Evolutionary conservation across 2,113 vertebrate species (phyloP).

Genomic region (Pseudopodoces humilis): DNA sequence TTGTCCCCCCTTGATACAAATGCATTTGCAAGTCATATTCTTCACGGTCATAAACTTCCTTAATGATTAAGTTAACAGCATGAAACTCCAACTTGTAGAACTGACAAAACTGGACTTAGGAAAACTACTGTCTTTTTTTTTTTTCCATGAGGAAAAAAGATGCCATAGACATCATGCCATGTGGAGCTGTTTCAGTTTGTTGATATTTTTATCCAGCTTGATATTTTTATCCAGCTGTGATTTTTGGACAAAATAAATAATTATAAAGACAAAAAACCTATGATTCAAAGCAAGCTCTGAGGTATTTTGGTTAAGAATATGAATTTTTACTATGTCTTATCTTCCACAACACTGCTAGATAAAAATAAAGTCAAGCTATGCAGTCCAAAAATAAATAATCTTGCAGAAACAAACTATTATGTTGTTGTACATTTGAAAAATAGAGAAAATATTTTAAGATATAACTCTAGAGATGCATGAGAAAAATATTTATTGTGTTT

Average conservation of each 20-base stretch:
- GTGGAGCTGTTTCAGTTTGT: background rate
- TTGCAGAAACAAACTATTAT: background rate
- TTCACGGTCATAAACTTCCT: conserved; percentile 23
- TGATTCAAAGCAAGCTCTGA: background rate
- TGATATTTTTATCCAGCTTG: background rate
- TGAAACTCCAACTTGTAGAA: background rate
- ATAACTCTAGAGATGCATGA: background rate
- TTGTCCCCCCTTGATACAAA: background rate
- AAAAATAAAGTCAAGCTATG: background rate
- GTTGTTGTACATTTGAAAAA: background rate
- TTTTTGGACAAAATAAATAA: background rate
- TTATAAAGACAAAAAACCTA: background rate
- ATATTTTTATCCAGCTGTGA: background rate
- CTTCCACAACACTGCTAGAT: background rate
- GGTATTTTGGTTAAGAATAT: background rate
- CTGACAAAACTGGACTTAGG: background rate
- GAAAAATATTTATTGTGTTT: background rate
- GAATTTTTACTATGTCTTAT: background rate
- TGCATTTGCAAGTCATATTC: conserved; percentile 2
- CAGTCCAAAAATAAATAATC: background rate
- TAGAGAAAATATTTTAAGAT: background rate
- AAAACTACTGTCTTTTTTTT: background rate
- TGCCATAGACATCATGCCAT: background rate
- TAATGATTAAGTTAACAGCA: conserved; percentile 5
- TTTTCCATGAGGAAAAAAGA: background rate